Percentiles rank a stretch among this genome's conserved stretches.
Evolutionary conservation across 2,113 vertebrate genomes (phyloP).

Genomic region (Ceyx margarethae): DNA sequence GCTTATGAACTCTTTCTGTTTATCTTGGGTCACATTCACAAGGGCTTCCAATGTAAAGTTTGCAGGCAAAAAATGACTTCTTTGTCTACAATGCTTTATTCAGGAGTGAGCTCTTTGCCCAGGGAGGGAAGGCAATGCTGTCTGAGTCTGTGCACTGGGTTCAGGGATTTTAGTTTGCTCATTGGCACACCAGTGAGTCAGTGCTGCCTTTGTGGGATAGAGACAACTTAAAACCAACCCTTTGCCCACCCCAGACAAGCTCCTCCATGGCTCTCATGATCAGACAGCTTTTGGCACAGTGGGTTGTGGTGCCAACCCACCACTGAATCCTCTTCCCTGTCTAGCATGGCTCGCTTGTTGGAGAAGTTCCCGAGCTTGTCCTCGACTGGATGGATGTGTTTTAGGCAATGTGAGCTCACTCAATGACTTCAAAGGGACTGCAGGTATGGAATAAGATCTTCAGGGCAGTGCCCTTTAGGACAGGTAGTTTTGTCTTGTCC

Average conservation of each 20-base stretch:
- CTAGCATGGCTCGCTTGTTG: not conserved
- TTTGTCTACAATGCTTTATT: not conserved
- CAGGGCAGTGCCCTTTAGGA: not conserved
- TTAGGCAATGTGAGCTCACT: not conserved
- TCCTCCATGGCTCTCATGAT: not conserved
- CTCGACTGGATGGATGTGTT: not conserved
- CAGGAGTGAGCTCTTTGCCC: not conserved
- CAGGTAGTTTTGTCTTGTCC: not conserved
- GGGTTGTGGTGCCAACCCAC: not conserved
- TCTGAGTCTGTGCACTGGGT: not conserved
- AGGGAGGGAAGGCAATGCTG: not conserved
- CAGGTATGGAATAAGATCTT: not conserved
- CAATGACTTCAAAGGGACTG: not conserved
- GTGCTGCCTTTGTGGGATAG: not conserved
- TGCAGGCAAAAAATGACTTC: not conserved
- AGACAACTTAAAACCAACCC: not conserved
- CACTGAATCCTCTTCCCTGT: not conserved
- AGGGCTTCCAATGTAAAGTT: not conserved
- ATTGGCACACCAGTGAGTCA: not conserved
- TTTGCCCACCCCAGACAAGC: not conserved
- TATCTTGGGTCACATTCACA: not conserved
- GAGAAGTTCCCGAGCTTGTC: not conserved
- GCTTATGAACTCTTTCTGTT: not conserved
- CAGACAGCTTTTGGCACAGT: not conserved
- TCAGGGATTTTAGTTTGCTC: not conserved